These are phyloP conservation scores for Benthosema pterotum DNA, from an alignment of 2,797 vertebrate species.

Conservation along the genomic window DNA sequence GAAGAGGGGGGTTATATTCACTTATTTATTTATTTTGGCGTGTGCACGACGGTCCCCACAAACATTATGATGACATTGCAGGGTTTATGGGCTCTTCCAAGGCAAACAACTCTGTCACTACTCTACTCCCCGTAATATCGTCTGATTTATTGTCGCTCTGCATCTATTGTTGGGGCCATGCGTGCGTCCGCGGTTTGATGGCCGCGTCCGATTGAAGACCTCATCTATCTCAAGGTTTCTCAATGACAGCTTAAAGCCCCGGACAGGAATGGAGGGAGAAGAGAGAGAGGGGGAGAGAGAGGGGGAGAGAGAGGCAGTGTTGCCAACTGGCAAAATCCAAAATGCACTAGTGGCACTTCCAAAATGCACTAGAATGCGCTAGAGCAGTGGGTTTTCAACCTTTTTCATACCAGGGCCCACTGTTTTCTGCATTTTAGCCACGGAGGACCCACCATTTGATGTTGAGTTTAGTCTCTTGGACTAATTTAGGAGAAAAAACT, in stretches of 20 bases:
- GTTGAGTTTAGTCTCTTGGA: no score
- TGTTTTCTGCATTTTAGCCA: no score
- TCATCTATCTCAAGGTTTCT: conserved; percentile 70
- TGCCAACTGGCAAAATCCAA: no score
- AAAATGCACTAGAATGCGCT: no score
- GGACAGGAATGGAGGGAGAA: conserved; percentile 16
- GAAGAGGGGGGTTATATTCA: conserved; percentile 28
- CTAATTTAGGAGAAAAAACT: no score
- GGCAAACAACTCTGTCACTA: conserved; percentile 51
- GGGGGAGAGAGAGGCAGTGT: conserved; percentile 9
- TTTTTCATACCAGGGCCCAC: no score
- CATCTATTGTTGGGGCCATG: conserved; percentile 46
- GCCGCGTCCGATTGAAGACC: conserved; percentile 48
- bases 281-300: background rate
- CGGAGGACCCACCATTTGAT: no score
- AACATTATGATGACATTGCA: conserved; percentile 65
- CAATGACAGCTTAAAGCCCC: conserved; percentile 60
- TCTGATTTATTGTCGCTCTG: conserved; percentile 60
- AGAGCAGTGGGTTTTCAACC: no score
- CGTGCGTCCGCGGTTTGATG: conserved; percentile 46
- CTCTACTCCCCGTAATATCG: conserved; percentile 42
- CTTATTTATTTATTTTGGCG: conserved; percentile 30
- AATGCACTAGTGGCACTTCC: no score
- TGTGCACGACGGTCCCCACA: conserved; percentile 40
- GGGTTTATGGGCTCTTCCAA: conserved; percentile 57